Conservation (phyloP, 2,888 invertebrate genomes). For the Apamea sordens region DNA sequence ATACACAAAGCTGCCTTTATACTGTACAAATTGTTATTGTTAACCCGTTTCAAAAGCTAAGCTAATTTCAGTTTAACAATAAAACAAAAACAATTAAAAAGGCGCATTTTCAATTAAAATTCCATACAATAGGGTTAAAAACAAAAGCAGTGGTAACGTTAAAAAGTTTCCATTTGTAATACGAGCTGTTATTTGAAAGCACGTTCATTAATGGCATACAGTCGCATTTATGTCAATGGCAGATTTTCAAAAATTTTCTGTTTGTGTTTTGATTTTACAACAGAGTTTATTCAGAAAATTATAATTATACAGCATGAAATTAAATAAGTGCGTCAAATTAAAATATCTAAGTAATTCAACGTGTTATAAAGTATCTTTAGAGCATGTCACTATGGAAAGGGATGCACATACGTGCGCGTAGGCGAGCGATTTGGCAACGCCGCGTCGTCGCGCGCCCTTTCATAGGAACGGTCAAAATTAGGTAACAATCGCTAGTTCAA, state of each 20-base stretch:
- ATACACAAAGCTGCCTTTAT: background rate
- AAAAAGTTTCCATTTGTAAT: conserved; percentile 13
- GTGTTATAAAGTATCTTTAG: no score
- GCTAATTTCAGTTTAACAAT: conserved; percentile 32
- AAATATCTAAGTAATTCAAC: no score
- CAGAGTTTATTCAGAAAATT: no score
- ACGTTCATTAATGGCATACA: background rate
- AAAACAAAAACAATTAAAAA: conserved; percentile 11
- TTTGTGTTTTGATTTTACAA: no score
- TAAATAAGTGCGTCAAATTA: no score
- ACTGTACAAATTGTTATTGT: conserved; percentile 9
- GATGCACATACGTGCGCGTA: no score
- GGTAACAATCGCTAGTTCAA: no score
- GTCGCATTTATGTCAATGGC: background rate
- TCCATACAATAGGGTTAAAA: conserved; percentile 13
- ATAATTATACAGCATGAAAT: no score
- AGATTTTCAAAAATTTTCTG: background rate
- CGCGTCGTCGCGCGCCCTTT: no score
- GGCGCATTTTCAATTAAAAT: conserved; percentile 32
- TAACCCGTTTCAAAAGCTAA: conserved; percentile 20
- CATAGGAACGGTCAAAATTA: no score
- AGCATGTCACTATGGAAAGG: no score
- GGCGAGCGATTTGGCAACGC: no score
- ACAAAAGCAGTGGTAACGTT: conserved; percentile 21
- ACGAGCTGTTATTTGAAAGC: background rate